Conservation (phyloP, 2,797 vertebrate species). For the Delichon dasypus region DNA sequence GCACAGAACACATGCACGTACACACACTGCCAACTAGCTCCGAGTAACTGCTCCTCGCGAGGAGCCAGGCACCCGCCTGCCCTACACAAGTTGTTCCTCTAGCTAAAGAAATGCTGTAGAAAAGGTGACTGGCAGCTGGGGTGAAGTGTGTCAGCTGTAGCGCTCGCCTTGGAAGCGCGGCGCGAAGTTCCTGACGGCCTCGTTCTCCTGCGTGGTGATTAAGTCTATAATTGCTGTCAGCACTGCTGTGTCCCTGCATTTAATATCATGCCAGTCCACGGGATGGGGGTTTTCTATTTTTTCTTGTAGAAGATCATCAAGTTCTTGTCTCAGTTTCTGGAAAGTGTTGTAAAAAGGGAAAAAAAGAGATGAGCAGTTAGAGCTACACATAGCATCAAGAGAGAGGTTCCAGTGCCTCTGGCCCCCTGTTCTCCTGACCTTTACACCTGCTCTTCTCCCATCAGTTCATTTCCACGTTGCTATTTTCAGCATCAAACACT, state of each 20-base stretch:
- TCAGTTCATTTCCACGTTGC: background rate
- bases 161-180: conserved; percentile 65
- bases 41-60: background rate
- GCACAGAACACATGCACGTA: conserved; percentile 61
- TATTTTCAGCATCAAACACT: background rate
- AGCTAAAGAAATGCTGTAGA: conserved; percentile 2
- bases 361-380: background rate
- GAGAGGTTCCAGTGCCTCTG: background rate
- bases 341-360: background rate
- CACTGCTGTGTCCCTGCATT: conserved; percentile 91
- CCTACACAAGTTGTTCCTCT: background rate
- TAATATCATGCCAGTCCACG: conserved; percentile 87
- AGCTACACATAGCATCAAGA: background rate
- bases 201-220: conserved; percentile 94
- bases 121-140: background rate
- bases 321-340: conserved; percentile 88
- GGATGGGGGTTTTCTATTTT: conserved; percentile 92
- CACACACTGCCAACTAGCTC: conserved; percentile 7
- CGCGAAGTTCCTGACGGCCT: conserved; percentile 66
- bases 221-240: conserved; percentile 95
- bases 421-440: background rate
- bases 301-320: conserved; percentile 89
- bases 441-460: background rate
- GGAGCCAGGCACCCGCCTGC: background rate
- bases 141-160: conserved; percentile 62